Evolutionary conservation across 2,888 invertebrate species (phyloP).

Genomic region (Endomychus coccineus): DNA sequence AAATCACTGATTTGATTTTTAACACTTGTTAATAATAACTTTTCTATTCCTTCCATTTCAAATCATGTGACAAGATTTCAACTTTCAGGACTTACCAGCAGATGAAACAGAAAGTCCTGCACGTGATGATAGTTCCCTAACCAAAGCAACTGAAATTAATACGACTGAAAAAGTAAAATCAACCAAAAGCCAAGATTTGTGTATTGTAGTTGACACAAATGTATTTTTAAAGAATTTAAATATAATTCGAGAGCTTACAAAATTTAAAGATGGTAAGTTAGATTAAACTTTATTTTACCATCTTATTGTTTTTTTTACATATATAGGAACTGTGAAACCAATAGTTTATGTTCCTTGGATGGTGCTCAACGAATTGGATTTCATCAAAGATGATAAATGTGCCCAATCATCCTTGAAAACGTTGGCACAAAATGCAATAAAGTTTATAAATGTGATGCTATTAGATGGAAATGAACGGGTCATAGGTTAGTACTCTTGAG

Average conservation of each 20-base stretch:
- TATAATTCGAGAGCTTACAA: slow-evolving; percentile 38
- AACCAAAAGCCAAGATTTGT: slow-evolving; percentile 21
- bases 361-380: slow-evolving; percentile 53
- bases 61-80: no score
- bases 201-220: slow-evolving; percentile 48
- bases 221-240: slow-evolving; percentile 43
- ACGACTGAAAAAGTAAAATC: no score
- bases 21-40: no score
- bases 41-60: no score
- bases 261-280: slow-evolving; percentile 16
- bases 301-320: slow-evolving; percentile 13
- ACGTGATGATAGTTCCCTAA: neutral
- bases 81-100: slow-evolving; percentile 6
- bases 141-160: slow-evolving; percentile 15
- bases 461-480: slow-evolving; percentile 40
- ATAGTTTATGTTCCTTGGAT: slow-evolving; percentile 53
- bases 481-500: slow-evolving; percentile 48
- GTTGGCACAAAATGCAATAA: slow-evolving; percentile 43
- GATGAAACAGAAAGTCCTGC: neutral
- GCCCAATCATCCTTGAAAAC: slow-evolving; percentile 20
- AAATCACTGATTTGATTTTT: no score
- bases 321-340: slow-evolving; percentile 32
- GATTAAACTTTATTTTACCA: neutral
- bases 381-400: slow-evolving; percentile 44
- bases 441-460: slow-evolving; percentile 49